Percentiles rank a stretch among this genome's conserved stretches.
These are phyloP conservation scores for Spermophilus dauricus DNA, from an alignment of 2,113 vertebrate genomes.

Conservation along the genomic window DNA sequence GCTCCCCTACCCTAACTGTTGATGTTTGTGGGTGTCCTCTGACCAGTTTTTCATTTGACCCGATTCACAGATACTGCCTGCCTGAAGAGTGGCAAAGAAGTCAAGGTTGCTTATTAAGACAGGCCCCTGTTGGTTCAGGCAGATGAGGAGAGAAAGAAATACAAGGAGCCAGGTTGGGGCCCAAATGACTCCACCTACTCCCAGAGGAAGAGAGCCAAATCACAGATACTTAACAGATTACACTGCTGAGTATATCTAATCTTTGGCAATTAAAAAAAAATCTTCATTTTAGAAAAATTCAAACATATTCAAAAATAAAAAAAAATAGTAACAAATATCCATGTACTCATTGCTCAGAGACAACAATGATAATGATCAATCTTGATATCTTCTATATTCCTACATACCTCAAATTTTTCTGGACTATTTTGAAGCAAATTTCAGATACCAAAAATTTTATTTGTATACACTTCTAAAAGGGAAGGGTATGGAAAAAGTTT, in stretches of 20 bases:
- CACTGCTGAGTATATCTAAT: constrained; percentile 35
- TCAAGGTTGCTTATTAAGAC: constrained; percentile 68
- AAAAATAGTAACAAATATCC: background rate
- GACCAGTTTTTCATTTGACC: constrained; percentile 78
- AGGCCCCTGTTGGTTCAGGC: constrained; percentile 68
- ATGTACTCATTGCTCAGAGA: background rate
- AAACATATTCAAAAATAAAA: background rate
- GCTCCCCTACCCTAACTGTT: constrained; percentile 5
- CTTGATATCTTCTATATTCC: background rate
- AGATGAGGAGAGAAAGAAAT: constrained; percentile 49
- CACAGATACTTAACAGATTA: background rate
- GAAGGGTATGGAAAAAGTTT: background rate
- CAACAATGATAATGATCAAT: background rate
- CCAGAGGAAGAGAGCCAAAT: background rate
- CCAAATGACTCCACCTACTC: background rate
- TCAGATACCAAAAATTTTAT: constrained; percentile 12
- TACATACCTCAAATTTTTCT: background rate
- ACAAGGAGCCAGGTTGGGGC: background rate
- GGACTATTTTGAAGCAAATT: background rate
- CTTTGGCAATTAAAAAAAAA: background rate
- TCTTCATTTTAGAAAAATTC: background rate
- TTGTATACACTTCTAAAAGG: constrained; percentile 13
- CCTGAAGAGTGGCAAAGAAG: constrained; percentile 68
- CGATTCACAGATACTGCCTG: constrained; percentile 48
- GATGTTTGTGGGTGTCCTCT: constrained; percentile 64